A percentile compares a stretch with the other conserved stretches of the same genome.
phyloP scores from a whole-genome alignment of 2,113 vertebrate genomes.

The Danionella cerebrum region DNA sequence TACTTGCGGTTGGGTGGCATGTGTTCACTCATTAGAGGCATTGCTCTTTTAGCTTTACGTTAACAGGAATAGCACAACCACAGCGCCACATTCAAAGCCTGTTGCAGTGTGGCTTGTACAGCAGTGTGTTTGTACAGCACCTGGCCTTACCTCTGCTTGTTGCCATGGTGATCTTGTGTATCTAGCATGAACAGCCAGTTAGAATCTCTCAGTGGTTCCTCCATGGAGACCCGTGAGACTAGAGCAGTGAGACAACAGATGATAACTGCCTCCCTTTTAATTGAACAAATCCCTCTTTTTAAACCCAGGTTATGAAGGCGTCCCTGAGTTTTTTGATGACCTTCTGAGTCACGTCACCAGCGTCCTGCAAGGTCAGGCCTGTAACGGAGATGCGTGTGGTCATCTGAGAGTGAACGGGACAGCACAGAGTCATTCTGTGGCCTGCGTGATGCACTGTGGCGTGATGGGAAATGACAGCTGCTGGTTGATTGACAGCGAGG shows the following conservation, averaged over 20 bases:
- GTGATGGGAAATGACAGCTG: constrained; percentile 65
- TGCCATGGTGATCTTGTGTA: constrained; percentile 31
- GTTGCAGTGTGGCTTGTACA: too few species aligned
- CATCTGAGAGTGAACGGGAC: constrained; percentile 56
- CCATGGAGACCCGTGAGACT: constrained; percentile 19
- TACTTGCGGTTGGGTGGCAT: too few species aligned
- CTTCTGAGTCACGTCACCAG: constrained; percentile 76
- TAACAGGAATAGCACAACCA: too few species aligned
- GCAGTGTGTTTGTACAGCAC: neutral
- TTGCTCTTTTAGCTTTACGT: neutral
- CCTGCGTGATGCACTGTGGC: constrained; percentile 55
- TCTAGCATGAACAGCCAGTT: constrained; percentile 3
- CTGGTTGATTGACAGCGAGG: constrained; percentile 67
- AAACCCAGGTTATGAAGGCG: constrained; percentile 75
- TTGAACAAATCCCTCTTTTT: neutral
- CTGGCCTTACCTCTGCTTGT: constrained; percentile 2
- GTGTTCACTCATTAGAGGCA: neutral
- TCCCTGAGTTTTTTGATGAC: constrained; percentile 76
- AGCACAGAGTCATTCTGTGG: constrained; percentile 43
- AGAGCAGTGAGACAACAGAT: constrained; percentile 10
- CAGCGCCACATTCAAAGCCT: too few species aligned
- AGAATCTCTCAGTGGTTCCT: neutral
- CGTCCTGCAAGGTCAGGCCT: constrained; percentile 60
- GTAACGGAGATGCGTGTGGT: constrained; percentile 33
- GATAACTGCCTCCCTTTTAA: neutral